phyloP scores from a whole-genome alignment of 2,797 vertebrate species.

The Falco columbarius region DNA sequence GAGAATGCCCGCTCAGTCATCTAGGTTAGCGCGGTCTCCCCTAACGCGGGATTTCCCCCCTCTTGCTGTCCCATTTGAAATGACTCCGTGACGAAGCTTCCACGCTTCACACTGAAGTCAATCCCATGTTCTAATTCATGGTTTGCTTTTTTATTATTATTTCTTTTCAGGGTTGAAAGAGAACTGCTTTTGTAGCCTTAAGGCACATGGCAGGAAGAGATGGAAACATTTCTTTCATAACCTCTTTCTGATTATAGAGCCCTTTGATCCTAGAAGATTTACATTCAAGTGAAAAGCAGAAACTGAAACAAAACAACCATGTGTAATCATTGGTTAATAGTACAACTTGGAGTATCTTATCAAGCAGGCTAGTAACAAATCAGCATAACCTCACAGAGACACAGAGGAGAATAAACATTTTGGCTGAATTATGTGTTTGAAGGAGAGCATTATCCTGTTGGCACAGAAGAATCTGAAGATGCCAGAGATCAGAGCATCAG shows the following conservation, averaged over 20 bases:
- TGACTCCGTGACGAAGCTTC: background rate
- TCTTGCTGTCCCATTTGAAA: background rate
- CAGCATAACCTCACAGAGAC: background rate
- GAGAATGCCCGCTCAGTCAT: background rate
- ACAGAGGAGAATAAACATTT: background rate
- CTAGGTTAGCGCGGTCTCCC: background rate
- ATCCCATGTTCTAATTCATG: background rate
- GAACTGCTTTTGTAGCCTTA: slow-evolving; percentile 23
- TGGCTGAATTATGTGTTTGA: background rate
- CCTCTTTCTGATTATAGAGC: background rate
- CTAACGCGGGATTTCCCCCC: background rate
- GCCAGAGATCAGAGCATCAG: background rate
- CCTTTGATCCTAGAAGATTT: slow-evolving; percentile 33
- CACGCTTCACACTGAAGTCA: background rate
- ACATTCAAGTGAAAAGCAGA: background rate
- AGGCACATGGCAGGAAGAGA: background rate
- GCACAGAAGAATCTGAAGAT: background rate
- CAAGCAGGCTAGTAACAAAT: background rate
- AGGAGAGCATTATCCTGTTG: background rate
- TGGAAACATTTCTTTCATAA: slow-evolving; percentile 38
- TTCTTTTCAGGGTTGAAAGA: slow-evolving; percentile 5
- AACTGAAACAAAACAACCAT: background rate
- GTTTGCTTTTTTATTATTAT: background rate
- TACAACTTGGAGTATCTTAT: background rate
- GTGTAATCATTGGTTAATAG: background rate